Percentiles rank a stretch among this genome's conserved stretches.
Evolutionary conservation across 2,797 vertebrate genomes (phyloP).

Genomic region (Pangasius sanitwongsei): DNA sequence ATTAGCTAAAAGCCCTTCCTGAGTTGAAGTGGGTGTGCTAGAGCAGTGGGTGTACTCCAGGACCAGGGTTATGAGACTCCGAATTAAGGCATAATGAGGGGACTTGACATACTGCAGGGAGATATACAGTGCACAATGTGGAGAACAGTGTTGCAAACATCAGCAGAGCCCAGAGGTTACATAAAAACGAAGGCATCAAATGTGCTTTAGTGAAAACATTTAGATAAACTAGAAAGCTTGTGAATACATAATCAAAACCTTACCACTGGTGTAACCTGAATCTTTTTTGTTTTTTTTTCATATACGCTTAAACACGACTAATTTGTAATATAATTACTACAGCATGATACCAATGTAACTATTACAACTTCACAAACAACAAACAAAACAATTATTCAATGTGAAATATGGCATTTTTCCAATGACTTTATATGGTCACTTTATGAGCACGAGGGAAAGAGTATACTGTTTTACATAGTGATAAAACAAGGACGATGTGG

Average conservation of each 20-base stretch:
- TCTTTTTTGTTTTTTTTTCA: not conserved
- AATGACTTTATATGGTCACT: conserved; percentile 43
- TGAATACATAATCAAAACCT: not conserved
- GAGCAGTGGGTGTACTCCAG: not conserved
- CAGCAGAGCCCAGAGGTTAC: not conserved
- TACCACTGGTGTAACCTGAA: not conserved
- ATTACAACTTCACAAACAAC: conserved; percentile 15
- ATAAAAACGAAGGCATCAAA: not conserved
- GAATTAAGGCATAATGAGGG: not conserved
- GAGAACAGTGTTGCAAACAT: not conserved
- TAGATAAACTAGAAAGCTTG: not conserved
- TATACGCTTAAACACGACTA: not conserved
- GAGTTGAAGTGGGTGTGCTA: not conserved
- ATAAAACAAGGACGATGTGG: conserved; percentile 40
- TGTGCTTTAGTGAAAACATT: not conserved
- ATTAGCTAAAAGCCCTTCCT: not conserved
- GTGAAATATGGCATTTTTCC: not conserved
- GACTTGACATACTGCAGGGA: not conserved
- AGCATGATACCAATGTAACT: not conserved
- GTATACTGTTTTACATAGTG: conserved; percentile 16
- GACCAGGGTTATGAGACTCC: not conserved
- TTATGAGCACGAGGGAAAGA: conserved; percentile 20
- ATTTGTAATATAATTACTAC: not conserved
- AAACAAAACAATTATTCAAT: conserved; percentile 6
- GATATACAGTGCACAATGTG: not conserved